Base-by-base conservation (phyloP, 1,140 invertebrate species). In the Eumaeus atala region DNA sequence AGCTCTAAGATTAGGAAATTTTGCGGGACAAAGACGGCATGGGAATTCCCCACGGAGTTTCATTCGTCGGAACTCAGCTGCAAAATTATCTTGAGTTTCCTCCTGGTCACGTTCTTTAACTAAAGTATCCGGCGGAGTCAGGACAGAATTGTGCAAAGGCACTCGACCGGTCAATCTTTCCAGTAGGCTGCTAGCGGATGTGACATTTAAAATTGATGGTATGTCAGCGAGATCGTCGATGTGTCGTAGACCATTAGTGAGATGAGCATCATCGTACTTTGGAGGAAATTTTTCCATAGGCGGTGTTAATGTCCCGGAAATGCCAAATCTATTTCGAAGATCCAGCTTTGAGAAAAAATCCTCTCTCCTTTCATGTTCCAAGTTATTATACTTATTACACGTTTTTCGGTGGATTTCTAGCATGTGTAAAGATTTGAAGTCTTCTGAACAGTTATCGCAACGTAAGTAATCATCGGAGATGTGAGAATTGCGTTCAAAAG, bases 1-100 rank as follows among this genome's bases (percentile, higher is more conserved):
- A 0, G 95, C 95, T 9, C 95, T 89, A n/a, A 97, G 84, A 74
- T 97, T 97, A 0, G 95, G 94, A 66, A 96, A 97, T 2, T 95
- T 91, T 0, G 92, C 91, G 0, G 91, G 90, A 79, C 96, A 98
- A 6, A 97, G 88, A 57, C 95, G 90, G 74, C 96, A 98, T 0
- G 95, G 95, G 68, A 97, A 97, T 73, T 96, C 94, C 0, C 95
- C 94, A 47, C 94, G 92, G 14, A 95, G 68, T 70, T 96, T 96
- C 95, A 96, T 95, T 54, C 92, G 91, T 0, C 95, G 88, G 54
- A 95, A 95, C 65, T 95, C 93, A 0, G 92, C 91, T 1, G 93
- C 92, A 64, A 95, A 95, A 17, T 91, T 90, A 64, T 96, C 94
- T 73, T 95, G 94, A 1, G 91, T 90, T 72, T 95, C 94, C 72